These are phyloP conservation scores for Agrotis exclamationis DNA, from an alignment of 2,888 invertebrate genomes.

Conservation along the genomic window DNA sequence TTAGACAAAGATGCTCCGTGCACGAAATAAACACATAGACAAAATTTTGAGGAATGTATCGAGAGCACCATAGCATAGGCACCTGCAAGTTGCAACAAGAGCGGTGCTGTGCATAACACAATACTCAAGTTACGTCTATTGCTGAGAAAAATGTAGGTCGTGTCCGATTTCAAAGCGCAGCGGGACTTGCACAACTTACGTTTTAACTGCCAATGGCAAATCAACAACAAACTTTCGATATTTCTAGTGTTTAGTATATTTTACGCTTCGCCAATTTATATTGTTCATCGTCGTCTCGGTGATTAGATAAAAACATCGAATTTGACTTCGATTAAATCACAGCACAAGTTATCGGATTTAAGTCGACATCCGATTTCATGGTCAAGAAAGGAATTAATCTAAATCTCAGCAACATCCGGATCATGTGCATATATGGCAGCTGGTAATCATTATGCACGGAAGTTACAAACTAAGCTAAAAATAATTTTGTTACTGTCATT, in stretches of 20 bases:
- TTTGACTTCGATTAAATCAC: conserved; percentile 67
- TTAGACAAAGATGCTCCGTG: conserved; percentile 25
- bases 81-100: conserved; percentile 52
- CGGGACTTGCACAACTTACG: conserved; percentile 80
- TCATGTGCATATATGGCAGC: conserved; percentile 40
- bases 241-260: conserved; percentile 54
- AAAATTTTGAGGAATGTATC: conserved; percentile 47
- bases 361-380: conserved; percentile 64
- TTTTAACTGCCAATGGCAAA: conserved; percentile 69
- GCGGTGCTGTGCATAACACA: conserved; percentile 72
- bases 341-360: conserved; percentile 61
- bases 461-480: conserved; percentile 37
- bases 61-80: conserved; percentile 29
- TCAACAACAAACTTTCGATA: conserved; percentile 69
- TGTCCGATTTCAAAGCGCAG: conserved; percentile 85
- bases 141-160: conserved; percentile 86
- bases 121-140: conserved; percentile 82
- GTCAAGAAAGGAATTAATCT: conserved; percentile 58
- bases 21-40: conserved; percentile 36
- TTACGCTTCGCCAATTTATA: conserved; percentile 30
- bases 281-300: conserved; percentile 22
- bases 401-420: conserved; percentile 53
- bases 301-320: conserved; percentile 70
- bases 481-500: conserved; percentile 26
- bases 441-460: conserved; percentile 47